Percentiles rank a stretch among this genome's conserved stretches.
These are phyloP conservation scores for Melanostoma mellinum DNA, from an alignment of 2,888 invertebrate species.

Conservation along the genomic window DNA sequence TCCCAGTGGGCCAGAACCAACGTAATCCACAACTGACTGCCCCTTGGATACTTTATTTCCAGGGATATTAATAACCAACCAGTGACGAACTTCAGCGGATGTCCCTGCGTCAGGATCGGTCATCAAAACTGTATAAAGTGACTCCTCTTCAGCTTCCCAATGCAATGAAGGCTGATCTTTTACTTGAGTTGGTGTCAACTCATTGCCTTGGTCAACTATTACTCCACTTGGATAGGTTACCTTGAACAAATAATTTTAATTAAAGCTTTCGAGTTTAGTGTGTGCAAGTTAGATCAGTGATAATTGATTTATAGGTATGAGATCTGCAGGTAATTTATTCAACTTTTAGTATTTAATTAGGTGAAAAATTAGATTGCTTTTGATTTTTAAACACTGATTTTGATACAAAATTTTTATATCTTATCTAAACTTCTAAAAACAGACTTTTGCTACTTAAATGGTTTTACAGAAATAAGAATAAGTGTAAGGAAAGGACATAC, in stretches of 20 bases:
- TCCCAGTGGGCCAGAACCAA: conserved; percentile 92
- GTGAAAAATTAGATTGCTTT: no score
- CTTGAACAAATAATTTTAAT: conserved; percentile 75
- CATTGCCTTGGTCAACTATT: conserved; percentile 86
- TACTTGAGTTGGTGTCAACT: conserved; percentile 89
- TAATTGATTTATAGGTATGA: no score
- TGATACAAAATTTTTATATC: no score
- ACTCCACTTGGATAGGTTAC: conserved; percentile 80
- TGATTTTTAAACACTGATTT: no score
- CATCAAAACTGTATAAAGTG: conserved; percentile 90
- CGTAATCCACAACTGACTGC: conserved; percentile 89
- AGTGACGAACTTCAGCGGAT: conserved; percentile 94
- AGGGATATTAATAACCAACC: conserved; percentile 94
- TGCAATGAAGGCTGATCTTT: conserved; percentile 87
- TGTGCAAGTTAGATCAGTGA: no score
- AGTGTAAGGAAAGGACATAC: no score
- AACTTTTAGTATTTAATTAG: no score
- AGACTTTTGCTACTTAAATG: no score
- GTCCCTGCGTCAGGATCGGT: conserved; percentile 93
- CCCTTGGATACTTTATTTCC: conserved; percentile 88
- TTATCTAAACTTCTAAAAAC: no score
- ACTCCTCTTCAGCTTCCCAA: conserved; percentile 85
- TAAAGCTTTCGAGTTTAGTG: no score
- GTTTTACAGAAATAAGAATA: no score
- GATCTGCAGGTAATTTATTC: no score